Evolutionary conservation across 2,797 vertebrate genomes (phyloP).

Genomic region (Hyperoplus immaculatus): DNA sequence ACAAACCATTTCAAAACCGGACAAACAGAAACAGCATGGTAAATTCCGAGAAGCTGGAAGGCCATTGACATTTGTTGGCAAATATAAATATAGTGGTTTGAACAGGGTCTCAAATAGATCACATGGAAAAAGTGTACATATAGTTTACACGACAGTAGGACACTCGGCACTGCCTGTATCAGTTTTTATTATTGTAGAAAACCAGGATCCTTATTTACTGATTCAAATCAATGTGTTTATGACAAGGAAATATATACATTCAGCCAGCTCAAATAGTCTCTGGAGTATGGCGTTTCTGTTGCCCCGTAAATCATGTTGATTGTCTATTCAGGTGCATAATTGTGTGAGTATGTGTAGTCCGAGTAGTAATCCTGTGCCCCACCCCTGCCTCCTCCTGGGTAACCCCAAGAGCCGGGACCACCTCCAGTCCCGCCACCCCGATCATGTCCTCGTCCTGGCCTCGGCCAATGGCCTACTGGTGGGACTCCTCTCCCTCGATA

Average conservation of each 20-base stretch:
- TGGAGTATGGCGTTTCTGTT: constrained; percentile 61
- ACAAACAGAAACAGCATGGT: constrained; percentile 81
- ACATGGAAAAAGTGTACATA: constrained; percentile 84
- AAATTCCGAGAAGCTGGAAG: constrained; percentile 81
- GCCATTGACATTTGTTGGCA: constrained; percentile 86
- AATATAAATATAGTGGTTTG: constrained; percentile 92
- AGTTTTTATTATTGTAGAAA: constrained; percentile 85
- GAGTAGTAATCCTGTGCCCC: constrained; percentile 81
- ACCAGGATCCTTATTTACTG: constrained; percentile 74
- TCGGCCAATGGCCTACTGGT: constrained; percentile 79
- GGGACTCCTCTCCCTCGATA: constrained; percentile 81
- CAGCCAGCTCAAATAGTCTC: constrained; percentile 80
- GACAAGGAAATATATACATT: constrained; percentile 88
- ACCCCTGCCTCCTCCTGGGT: constrained; percentile 80
- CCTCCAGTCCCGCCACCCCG: constrained; percentile 70
- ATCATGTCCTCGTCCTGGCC: constrained; percentile 81
- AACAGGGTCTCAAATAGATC: constrained; percentile 84
- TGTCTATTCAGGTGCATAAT: constrained; percentile 83
- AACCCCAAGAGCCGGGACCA: constrained; percentile 82
- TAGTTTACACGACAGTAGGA: constrained; percentile 78
- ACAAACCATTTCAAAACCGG: constrained; percentile 82
- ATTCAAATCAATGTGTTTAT: constrained; percentile 81
- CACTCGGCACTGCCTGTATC: constrained; percentile 83
- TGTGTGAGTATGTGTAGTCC: constrained; percentile 84
- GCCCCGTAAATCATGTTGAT: constrained; percentile 62